Base-by-base conservation (phyloP, 1,140 invertebrate species). In the Vanessa tameamea region DNA sequence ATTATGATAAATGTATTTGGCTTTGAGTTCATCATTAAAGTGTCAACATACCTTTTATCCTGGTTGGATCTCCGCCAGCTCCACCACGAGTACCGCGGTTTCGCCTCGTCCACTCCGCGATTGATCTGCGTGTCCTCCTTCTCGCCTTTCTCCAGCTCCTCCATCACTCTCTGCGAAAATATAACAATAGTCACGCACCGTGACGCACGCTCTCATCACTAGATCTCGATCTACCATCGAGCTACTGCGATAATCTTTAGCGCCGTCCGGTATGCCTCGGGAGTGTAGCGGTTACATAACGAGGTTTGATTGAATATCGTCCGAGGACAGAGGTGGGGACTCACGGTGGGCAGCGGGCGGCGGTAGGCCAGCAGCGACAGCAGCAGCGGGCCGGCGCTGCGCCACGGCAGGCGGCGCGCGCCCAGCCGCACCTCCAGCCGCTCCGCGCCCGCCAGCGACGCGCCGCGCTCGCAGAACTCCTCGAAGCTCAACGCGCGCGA, bases 351-450 rank as follows among this genome's bases (percentile, higher is more conserved):
- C 77, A 99, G 93, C 70, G 96, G 95, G 81, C 97, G 95, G 84
- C 98, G 95, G 93, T 96, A 99, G 72, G 96, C 95, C 26, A 97
- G 94, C 51, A 97, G 93, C 64, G 96, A 97, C 82, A 99, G 95
- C 73, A 99, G 94, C 80, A 98, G 96, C 14, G 98, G 97, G 73
- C 96, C 96, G 73, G 98, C 98, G 55, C 96, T 95, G 68, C 95
- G 91, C 98, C 98, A 99, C 83, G 96, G 97, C 92, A 98, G 97
- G 91, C 95, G 97, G 93, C 98, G 97, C 73, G 96, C 96, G 82
- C 96, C 96, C 48, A 99, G 95, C 84, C 97, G 96, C 74, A 99
- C 96, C 20, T 99, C 96, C 68, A 99, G 94, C 86, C 97, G 96
- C 23, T 97, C 97, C 90, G 98, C 96, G 70, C 96, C 94, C 59